Conservation (phyloP, 2,113 vertebrate genomes). For the Eudorcas thomsonii region DNA sequence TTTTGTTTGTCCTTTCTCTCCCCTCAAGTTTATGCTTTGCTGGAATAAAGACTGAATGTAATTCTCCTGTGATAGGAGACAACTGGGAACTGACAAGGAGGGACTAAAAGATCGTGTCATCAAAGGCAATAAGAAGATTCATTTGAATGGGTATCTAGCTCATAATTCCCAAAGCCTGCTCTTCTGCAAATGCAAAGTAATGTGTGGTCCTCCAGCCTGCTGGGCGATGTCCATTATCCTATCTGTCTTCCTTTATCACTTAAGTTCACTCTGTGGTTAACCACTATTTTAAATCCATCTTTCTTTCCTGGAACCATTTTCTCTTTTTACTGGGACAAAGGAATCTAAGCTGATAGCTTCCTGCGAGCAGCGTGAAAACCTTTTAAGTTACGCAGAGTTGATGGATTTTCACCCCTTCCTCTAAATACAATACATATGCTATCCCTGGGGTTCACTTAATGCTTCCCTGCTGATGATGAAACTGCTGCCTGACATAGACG, state of each 20-base stretch:
- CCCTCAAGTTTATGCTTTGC: conserved; percentile 38
- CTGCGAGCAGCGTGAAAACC: conserved; percentile 26
- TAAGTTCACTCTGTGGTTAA: conserved; percentile 30
- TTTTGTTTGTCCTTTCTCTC: conserved; percentile 51
- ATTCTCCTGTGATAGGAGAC: conserved; percentile 45
- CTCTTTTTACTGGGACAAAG: conserved; percentile 56
- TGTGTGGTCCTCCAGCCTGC: neutral
- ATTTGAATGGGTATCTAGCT: conserved; percentile 37
- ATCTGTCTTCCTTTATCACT: conserved; percentile 42
- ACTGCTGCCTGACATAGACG: neutral
- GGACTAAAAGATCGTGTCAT: conserved; percentile 17
- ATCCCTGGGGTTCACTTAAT: conserved; percentile 55
- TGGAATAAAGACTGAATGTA: conserved; percentile 32
- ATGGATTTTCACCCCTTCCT: conserved; percentile 57
- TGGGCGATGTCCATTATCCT: neutral
- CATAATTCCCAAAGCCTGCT: neutral
- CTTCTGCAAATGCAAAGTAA: conserved; percentile 33
- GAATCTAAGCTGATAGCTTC: conserved; percentile 45
- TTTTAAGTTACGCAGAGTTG: conserved; percentile 56
- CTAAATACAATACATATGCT: conserved; percentile 30
- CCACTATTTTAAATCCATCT: conserved; percentile 60
- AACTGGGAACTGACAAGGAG: conserved; percentile 46
- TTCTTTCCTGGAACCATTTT: conserved; percentile 55
- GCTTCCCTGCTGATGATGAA: conserved; percentile 47
- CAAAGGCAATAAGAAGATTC: conserved; percentile 55